Evolutionary conservation across 2,888 invertebrate species (phyloP), one percentile per base, ranked within the genome.

Genomic region (Melanophora roralis): DNA sequence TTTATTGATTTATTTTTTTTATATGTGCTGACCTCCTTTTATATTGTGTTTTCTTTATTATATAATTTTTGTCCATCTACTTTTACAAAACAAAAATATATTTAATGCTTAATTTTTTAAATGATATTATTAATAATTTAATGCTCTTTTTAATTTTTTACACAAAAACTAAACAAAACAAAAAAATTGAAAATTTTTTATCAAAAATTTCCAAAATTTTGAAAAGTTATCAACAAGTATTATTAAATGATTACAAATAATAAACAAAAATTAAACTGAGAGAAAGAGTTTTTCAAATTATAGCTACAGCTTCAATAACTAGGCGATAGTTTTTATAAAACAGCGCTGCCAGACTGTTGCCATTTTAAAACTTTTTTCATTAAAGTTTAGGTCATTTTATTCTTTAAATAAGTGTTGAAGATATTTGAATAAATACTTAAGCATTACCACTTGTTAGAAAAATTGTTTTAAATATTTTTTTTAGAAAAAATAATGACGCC

Each of bases 51-150:
- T 45, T 51, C 6, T 62, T 34, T 53, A n/a, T n/a, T n/a, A n/a
- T n/a, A n/a, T n/a, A n/a, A n/a, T 60, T 62, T 60, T 23, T 36
- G 43, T 43, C 21, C 53, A 53, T 43, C 32, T 62, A 53, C 43
- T 57, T 14, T 34, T 65, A 57, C 27, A 57, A 51, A 67, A 34
- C 59, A 32, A 19, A 67, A 57, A 23, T 38, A 3, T 47, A 67
- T 73, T 74, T 79, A 74, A 49, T 65, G 49, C 51, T 62, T 74
- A 68, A n/a, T n/a, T 57, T 65, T 74, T 59, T 73, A 76, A 72
- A 67, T 57, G 55, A 62, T 69, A 68, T 68, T n/a, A n/a, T n/a
- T 78, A 72, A 76, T 73, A 64, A 73, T 78, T 73, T 64, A 53
- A 72, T 34, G 47, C 12, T 38, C 45, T 77, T 53, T 72, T 60